These are phyloP conservation scores for Diploscapter pachys DNA, from an alignment of 1,140 invertebrate genomes.

Conservation along the genomic window DNA sequence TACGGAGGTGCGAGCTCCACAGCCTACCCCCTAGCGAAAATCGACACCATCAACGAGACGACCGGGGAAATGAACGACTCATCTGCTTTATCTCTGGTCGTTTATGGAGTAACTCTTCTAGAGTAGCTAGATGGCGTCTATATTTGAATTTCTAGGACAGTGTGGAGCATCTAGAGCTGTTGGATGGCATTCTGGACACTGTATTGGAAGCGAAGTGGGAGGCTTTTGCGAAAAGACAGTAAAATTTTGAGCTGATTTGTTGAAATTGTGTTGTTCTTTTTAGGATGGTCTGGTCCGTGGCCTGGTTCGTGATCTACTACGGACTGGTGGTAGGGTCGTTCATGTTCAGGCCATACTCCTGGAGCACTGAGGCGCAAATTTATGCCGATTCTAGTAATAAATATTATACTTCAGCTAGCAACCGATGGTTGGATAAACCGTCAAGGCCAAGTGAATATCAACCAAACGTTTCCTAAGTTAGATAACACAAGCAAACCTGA, in stretches of 20 bases:
- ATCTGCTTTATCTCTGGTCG: conserved; percentile 92
- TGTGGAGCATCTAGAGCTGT: conserved; percentile 86
- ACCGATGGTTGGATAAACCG: conserved; percentile 40
- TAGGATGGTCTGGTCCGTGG: conserved; percentile 47
- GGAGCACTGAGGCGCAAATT: conserved; percentile 41
- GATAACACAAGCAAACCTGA: no score
- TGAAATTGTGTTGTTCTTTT: conserved; percentile 15
- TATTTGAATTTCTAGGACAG: conserved; percentile 70
- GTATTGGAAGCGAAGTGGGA: conserved; percentile 95
- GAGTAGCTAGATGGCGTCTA: not conserved
- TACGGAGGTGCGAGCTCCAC: conserved; percentile 85
- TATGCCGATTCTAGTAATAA: conserved; percentile 1
- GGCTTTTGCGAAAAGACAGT: conserved; percentile 47
- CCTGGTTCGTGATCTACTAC: conserved; percentile 50
- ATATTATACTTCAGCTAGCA: conserved; percentile 22
- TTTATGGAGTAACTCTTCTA: conserved; percentile 77
- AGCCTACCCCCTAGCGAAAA: conserved; percentile 88
- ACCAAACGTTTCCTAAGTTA: not conserved
- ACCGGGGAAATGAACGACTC: conserved; percentile 87
- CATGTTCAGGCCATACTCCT: conserved; percentile 50
- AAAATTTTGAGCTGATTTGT: not conserved
- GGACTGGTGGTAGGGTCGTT: conserved; percentile 50
- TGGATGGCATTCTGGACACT: conserved; percentile 90
- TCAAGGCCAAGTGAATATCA: not conserved
- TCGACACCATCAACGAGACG: conserved; percentile 88